Evolutionary conservation across 2,888 invertebrate species (phyloP), one percentile per base, ranked within the genome.

Genomic region (Heliconius erato): DNA sequence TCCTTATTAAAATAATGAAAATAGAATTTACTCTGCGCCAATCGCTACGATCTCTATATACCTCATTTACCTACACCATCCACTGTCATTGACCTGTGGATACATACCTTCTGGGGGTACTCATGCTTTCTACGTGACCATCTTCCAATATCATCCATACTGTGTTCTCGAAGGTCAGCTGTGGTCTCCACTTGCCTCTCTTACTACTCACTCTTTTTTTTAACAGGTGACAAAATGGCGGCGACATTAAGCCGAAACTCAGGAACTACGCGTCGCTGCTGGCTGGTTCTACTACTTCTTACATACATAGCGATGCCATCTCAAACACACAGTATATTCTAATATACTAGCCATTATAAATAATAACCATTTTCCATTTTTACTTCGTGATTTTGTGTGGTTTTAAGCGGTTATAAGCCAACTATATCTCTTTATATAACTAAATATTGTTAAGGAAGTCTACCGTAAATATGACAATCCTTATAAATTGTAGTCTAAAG

Each of bases 151-250:
- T 6, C 2, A 54, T 54, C 54, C 6, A 54, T 16, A 54, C 7
- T 49, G 49, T 49, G 14, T 3, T 16, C 5, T 49, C 16, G 14
- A 16, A 16, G 49, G 49, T 14, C 49, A 49, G 16, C 49, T 23
- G 54, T 19, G 23, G 6, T 59, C 59, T 59, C 23, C 59, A 16
- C 59, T 7, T 59, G 59, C 23, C 23, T 23, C 23, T 59, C n/a
- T 63, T 63, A n/a, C 23, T n/a, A 63, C 11, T 63, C 63, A 63
- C 11, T 16, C 16, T 77, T 63, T 44, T 16, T 44, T 11, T 67
- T 44, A 77, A 26, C 96, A 98, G 98, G 98, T 91, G 98, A 98
- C 96, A 98, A 98, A 94, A 98, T 98, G 97, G 98, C 98, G 89
- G 98, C 98, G 88, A 98, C 98, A 89, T 97, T 98, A 88, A 97